phyloP scores from a whole-genome alignment of 2,888 invertebrate species.

The Choreutis nemorana region DNA sequence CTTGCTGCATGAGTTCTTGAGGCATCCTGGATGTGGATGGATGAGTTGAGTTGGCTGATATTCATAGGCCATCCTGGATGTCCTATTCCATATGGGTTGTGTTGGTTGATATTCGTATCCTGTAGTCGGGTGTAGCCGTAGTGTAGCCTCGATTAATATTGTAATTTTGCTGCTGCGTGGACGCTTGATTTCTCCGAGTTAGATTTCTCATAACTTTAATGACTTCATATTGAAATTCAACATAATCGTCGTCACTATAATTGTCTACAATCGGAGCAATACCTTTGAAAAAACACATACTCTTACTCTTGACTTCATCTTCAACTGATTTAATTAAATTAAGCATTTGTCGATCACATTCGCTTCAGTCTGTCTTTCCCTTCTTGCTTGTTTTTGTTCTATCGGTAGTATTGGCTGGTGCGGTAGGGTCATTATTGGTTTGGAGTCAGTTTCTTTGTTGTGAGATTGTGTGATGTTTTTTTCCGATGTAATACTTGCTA shows the following conservation, averaged over 20 bases:
- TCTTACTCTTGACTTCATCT: slow-evolving; percentile 10
- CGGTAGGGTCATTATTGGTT: slow-evolving; percentile 7
- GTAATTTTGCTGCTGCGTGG: slow-evolving; percentile 10
- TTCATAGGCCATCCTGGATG: slow-evolving; percentile 12
- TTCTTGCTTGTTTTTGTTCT: slow-evolving; percentile 9
- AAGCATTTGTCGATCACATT: too few species aligned
- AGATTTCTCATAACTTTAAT: slow-evolving; percentile 15
- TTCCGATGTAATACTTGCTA: slow-evolving; percentile 16
- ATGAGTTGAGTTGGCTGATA: not conserved
- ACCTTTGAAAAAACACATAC: slow-evolving; percentile 15
- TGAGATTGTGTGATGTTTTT: slow-evolving; percentile 14
- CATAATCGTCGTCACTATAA: slow-evolving; percentile 13
- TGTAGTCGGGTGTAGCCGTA: slow-evolving; percentile 13
- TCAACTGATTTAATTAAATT: not conserved
- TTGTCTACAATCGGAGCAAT: slow-evolving; percentile 12
- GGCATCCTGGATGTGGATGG: slow-evolving; percentile 2
- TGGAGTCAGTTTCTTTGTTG: slow-evolving; percentile 14
- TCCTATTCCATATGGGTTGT: slow-evolving; percentile 13
- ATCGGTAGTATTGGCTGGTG: slow-evolving; percentile 13
- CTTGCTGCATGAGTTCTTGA: slow-evolving; percentile 14
- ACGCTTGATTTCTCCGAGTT: slow-evolving; percentile 13
- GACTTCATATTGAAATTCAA: slow-evolving; percentile 14
- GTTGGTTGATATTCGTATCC: slow-evolving; percentile 13
- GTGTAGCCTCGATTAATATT: slow-evolving; percentile 13
- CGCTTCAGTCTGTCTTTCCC: not conserved